Evolutionary conservation across 2,888 invertebrate species (phyloP).

Genomic region (Megaustenia siamemsis): DNA sequence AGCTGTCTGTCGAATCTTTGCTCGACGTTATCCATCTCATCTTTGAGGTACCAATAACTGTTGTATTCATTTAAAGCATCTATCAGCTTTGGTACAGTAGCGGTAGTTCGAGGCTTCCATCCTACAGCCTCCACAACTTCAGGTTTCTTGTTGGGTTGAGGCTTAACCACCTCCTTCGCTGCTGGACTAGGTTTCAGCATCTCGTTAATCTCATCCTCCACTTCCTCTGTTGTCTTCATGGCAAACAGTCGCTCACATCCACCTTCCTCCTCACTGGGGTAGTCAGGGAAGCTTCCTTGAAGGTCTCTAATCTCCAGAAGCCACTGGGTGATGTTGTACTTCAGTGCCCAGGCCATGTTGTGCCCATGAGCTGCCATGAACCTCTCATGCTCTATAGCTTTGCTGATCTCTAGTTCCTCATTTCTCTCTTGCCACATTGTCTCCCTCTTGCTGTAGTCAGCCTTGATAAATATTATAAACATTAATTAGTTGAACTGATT

Average conservation of each 20-base stretch:
- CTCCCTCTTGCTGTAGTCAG: neutral
- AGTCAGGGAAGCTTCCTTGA: conserved; percentile 31
- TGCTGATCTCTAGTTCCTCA: conserved; percentile 20
- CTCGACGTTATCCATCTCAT: conserved; percentile 34
- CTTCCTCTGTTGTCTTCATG: conserved; percentile 38
- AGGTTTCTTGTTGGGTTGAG: conserved; percentile 8
- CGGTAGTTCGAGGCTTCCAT: conserved; percentile 16
- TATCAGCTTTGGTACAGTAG: neutral
- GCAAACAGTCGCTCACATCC: conserved; percentile 36
- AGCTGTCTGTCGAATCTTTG: conserved; percentile 37
- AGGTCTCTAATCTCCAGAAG: conserved; percentile 37
- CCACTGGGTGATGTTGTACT: conserved; percentile 46
- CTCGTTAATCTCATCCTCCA: conserved; percentile 20
- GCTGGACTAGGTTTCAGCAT: neutral
- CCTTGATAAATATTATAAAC: too few relatives aligned
- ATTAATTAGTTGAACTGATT: too few relatives aligned
- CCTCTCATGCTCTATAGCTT: conserved; percentile 17
- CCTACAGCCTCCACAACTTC: neutral
- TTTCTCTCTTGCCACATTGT: conserved; percentile 13
- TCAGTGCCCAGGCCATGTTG: conserved; percentile 43
- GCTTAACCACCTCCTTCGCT: neutral
- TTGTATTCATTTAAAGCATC: conserved; percentile 24
- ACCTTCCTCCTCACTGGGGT: conserved; percentile 46
- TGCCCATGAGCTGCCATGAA: conserved; percentile 31
- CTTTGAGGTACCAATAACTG: conserved; percentile 39